These are phyloP conservation scores for Eubucco bourcierii DNA, from an alignment of 2,113 vertebrate genomes.

Conservation along the genomic window DNA sequence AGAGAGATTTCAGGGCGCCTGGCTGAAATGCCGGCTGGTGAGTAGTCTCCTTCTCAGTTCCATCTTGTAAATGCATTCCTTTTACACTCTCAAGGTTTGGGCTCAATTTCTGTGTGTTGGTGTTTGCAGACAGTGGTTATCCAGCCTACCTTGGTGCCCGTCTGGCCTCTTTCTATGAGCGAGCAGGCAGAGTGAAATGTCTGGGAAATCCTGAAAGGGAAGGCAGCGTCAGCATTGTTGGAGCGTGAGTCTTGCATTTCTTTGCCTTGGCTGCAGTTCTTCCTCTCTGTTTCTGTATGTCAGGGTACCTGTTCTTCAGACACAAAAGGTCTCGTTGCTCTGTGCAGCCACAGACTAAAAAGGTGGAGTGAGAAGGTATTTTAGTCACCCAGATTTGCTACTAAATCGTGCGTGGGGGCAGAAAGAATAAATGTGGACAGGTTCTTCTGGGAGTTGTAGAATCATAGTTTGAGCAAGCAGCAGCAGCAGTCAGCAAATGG, in stretches of 20 bases:
- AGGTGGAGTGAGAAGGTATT: not conserved
- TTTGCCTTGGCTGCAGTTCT: not conserved
- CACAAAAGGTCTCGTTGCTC: not conserved
- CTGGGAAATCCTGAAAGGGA: slow-evolving; percentile 97
- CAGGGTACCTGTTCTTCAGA: not conserved
- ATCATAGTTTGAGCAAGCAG: not conserved
- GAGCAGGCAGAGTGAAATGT: slow-evolving; percentile 95
- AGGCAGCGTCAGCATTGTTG: slow-evolving; percentile 97
- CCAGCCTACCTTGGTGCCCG: slow-evolving; percentile 96
- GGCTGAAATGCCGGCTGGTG: slow-evolving; percentile 98
- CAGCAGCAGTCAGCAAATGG: not conserved
- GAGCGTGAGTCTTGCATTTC: slow-evolving; percentile 86
- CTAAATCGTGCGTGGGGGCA: not conserved
- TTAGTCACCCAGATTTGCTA: not conserved
- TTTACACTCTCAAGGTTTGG: not conserved
- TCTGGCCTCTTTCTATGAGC: slow-evolving; percentile 95
- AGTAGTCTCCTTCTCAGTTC: not conserved
- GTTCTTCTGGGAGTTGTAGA: not conserved
- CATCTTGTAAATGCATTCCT: not conserved
- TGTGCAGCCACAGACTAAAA: not conserved
- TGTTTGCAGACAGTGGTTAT: slow-evolving; percentile 91
- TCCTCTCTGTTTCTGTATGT: not conserved
- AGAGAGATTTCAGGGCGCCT: slow-evolving; percentile 96
- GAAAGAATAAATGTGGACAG: not conserved
- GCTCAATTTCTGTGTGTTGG: not conserved